Percentiles rank a stretch among this genome's conserved stretches.
These are phyloP conservation scores for Nasua narica DNA, from an alignment of 2,797 vertebrate species.

Conservation along the genomic window DNA sequence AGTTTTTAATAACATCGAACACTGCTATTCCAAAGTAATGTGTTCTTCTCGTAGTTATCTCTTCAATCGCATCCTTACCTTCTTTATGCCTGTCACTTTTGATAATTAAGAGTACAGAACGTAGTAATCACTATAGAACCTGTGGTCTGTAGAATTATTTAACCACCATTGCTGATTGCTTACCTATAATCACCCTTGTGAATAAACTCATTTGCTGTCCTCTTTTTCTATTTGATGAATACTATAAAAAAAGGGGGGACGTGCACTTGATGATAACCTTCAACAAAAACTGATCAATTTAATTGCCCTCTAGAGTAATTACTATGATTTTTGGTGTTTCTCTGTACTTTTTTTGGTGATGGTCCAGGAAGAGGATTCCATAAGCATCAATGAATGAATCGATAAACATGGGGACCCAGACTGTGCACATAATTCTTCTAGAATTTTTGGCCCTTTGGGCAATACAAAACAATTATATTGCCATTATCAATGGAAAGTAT, in stretches of 20 bases:
- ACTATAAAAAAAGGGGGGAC: background rate
- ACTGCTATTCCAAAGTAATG: background rate
- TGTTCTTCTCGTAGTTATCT: background rate
- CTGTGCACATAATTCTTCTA: background rate
- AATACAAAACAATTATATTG: background rate
- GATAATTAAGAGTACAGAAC: background rate
- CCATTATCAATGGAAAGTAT: background rate
- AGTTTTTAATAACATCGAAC: constrained; percentile 29
- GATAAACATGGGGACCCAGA: background rate
- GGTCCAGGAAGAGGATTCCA: background rate
- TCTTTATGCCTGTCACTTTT: constrained; percentile 24
- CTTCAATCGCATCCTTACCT: background rate
- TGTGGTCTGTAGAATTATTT: constrained; percentile 22
- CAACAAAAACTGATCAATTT: constrained; percentile 16
- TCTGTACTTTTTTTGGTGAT: background rate
- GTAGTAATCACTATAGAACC: background rate
- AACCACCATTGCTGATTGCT: background rate
- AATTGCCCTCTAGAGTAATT: background rate
- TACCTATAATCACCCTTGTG: background rate
- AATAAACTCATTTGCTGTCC: constrained; percentile 32
- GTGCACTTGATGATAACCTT: background rate
- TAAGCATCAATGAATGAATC: background rate
- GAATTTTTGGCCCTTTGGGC: background rate
- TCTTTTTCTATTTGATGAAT: background rate
- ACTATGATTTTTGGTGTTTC: constrained; percentile 2